Evolutionary conservation across 2,113 vertebrate species (phyloP).

Genomic region (Gallinago media): DNA sequence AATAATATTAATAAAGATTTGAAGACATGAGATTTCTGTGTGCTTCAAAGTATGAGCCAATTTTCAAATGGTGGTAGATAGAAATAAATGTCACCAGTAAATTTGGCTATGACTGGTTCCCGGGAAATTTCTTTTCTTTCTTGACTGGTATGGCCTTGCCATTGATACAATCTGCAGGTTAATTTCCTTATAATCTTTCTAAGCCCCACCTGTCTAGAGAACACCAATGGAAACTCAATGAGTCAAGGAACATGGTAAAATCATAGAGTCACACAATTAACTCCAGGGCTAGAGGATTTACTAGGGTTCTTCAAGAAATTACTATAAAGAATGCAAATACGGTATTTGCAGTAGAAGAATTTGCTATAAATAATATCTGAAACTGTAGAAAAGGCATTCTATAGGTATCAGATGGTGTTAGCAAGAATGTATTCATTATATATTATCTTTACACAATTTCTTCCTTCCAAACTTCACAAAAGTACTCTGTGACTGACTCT

Average conservation of each 20-base stretch:
- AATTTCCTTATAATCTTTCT: background rate
- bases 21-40: background rate
- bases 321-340: background rate
- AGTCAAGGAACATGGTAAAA: background rate
- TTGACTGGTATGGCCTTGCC: background rate
- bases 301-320: background rate
- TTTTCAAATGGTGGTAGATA: background rate
- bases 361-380: background rate
- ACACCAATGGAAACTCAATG: background rate
- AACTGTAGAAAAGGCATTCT: background rate
- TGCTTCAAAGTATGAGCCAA: background rate
- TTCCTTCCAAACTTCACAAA: background rate
- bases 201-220: background rate
- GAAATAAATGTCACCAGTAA: background rate
- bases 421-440: background rate
- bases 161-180: background rate
- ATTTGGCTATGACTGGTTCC: background rate
- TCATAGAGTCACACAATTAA: background rate
- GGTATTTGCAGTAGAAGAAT: background rate
- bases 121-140: background rate
- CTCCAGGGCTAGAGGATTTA: background rate
- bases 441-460: background rate
- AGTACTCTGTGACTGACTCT: background rate
- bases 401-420: background rate
- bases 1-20: background rate